Evolutionary conservation across 2,113 vertebrate species (phyloP).

Genomic region (Seriola rivoliana): DNA sequence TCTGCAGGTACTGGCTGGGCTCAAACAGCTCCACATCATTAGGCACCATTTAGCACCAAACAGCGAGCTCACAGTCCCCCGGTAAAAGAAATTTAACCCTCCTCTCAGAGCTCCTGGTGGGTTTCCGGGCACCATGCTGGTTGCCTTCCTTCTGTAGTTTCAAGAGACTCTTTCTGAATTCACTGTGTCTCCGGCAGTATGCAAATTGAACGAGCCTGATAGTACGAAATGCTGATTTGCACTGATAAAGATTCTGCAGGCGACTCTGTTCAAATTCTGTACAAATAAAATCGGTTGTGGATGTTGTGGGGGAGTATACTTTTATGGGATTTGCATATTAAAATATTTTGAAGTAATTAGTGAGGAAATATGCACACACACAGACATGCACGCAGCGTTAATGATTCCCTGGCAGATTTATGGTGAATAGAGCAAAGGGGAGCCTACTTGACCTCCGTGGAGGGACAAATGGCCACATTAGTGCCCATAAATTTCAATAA

Average conservation of each 20-base stretch:
- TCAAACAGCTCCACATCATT: background rate
- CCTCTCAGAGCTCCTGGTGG: slow-evolving; percentile 37
- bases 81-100: slow-evolving; percentile 33
- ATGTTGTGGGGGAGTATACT: background rate
- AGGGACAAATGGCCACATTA: slow-evolving; percentile 78
- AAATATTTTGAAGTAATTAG: slow-evolving; percentile 67
- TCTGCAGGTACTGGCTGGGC: background rate
- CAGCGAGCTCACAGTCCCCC: slow-evolving; percentile 15
- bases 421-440: slow-evolving; percentile 66
- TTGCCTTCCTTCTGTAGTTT: slow-evolving; percentile 10
- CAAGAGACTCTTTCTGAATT: slow-evolving; percentile 24
- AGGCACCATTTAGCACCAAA: slow-evolving; percentile 18
- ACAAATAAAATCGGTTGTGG: slow-evolving; percentile 33
- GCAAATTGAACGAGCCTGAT: slow-evolving; percentile 20
- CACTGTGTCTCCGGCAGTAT: background rate
- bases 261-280: slow-evolving; percentile 7
- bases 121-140: slow-evolving; percentile 21
- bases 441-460: slow-evolving; percentile 74
- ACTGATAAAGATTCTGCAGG: slow-evolving; percentile 31
- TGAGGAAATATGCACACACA: slow-evolving; percentile 37
- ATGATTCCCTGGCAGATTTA: slow-evolving; percentile 60
- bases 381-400: slow-evolving; percentile 28
- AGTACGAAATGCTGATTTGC: slow-evolving; percentile 31
- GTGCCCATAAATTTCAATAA: slow-evolving; percentile 70
- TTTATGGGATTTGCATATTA: slow-evolving; percentile 63